Conservation (phyloP, 2,797 vertebrate genomes). For the Lepus townsendii region DNA sequence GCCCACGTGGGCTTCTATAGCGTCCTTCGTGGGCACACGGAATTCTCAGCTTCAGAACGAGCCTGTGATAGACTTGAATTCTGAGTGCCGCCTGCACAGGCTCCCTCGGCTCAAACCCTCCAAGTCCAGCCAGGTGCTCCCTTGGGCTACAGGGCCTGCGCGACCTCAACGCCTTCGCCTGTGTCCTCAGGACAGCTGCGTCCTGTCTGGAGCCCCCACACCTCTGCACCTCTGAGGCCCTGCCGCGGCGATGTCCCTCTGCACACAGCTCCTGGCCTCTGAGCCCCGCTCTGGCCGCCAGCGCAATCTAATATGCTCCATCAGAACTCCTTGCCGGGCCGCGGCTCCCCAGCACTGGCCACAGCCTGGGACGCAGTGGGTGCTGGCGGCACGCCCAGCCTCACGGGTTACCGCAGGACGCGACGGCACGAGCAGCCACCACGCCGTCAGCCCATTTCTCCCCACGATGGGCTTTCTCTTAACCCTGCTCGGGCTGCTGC, state of each 20-base stretch:
- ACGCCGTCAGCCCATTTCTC: neutral
- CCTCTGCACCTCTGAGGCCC: neutral
- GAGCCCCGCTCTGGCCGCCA: neutral
- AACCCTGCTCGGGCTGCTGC: neutral
- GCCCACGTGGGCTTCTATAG: too few relatives aligned
- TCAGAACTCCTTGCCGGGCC: too few relatives aligned
- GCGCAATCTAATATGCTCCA: neutral
- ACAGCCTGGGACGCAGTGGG: neutral
- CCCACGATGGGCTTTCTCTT: neutral
- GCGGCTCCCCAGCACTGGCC: neutral
- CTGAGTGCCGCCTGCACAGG: too few relatives aligned
- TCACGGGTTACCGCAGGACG: neutral
- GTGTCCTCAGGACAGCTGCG: neutral
- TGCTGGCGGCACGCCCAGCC: neutral
- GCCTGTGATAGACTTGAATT: too few relatives aligned
- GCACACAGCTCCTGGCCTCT: neutral
- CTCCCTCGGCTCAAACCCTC: neutral
- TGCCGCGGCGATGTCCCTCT: neutral
- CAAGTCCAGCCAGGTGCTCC: neutral
- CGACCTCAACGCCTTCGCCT: neutral
- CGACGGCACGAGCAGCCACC: neutral
- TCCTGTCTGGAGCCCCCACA: neutral
- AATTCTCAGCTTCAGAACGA: too few relatives aligned
- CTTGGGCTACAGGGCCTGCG: neutral
- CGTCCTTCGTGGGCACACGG: too few relatives aligned